Base-by-base conservation (phyloP, 2,888 invertebrate genomes). In the Amblyteles armatorius region DNA sequence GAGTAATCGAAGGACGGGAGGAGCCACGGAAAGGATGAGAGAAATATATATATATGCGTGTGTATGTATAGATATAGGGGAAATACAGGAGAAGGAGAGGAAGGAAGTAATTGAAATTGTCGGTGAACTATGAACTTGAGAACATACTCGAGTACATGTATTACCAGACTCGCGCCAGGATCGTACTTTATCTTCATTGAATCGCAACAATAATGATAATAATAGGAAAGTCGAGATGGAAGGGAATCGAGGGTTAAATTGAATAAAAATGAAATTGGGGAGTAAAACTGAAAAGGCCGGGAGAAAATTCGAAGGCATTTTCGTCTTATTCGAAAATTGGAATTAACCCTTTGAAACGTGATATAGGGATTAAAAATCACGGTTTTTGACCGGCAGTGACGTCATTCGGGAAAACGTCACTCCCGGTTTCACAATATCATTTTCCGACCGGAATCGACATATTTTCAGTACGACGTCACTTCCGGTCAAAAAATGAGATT, bases 91-190 rank as follows among this genome's bases (percentile, higher is more conserved):
- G 7, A 40, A 52, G 52, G 33, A 55, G 78, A 33, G 78, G 48
- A 60, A 63, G 63, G 50, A 69, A 60, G 60, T 83, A 83, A 83
- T 83, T 79, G 78, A 83, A 83, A 68, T 83, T 83, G 71, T 79
- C 73, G 57, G 57, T 83, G 68, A 79, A 50, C 82, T 73, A 60
- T 79, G 73, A 73, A 73, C 60, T 73, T 29, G 22, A 78, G 60
- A 40, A 63, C 40, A 29, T 22, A 81, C 29, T 48, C 60, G 67
- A 76, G 36, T 65, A 33, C 48, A 48, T 60, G 52, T 65, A 76
- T 52, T 16, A 48, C 6, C 16, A 19, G 29, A 22, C 50, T 63
- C 19, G 48, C 72, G 50, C 19, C 19, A 72, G 57, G 29, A n/a
- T 68, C 67, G n/a, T 16, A 68, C 65, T 36, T 67, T 52, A 65